Conservation (phyloP, 2,113 vertebrate genomes). For the Todiramphus chloris region DNA sequence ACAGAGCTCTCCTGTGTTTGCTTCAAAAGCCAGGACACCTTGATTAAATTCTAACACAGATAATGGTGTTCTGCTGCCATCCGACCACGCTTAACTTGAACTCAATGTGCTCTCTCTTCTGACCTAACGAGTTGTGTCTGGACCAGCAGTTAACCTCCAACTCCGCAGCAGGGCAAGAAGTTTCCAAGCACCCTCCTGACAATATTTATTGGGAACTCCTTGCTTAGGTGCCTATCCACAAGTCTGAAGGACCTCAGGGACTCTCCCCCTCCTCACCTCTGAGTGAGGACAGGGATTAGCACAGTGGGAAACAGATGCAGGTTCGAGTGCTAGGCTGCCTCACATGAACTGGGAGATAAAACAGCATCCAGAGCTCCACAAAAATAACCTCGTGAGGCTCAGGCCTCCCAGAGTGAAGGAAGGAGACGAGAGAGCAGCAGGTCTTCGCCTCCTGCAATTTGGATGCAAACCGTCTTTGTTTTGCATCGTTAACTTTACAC, state of each 20-base stretch:
- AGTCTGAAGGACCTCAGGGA: neutral
- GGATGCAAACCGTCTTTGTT: neutral
- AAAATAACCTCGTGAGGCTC: neutral
- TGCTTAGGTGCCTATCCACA: neutral
- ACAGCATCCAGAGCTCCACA: neutral
- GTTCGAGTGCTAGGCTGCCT: neutral
- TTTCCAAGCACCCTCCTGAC: neutral
- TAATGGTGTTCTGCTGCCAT: neutral
- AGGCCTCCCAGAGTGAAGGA: neutral
- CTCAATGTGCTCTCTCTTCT: neutral
- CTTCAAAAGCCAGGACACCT: neutral
- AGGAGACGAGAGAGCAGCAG: neutral
- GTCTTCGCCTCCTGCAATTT: neutral
- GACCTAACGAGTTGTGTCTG: neutral
- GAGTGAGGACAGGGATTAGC: neutral
- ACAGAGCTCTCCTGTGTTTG: neutral
- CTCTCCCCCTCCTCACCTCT: neutral
- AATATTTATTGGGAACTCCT: neutral
- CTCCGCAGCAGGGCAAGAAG: neutral
- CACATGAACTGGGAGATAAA: neutral
- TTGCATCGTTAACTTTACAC: neutral
- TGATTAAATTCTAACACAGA: neutral
- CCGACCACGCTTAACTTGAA: rapidly evolving
- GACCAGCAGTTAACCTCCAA: neutral
- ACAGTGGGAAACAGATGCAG: neutral